These are phyloP conservation scores for Macrosoma leucophasiata DNA, from an alignment of 2,888 invertebrate genomes.

Conservation along the genomic window DNA sequence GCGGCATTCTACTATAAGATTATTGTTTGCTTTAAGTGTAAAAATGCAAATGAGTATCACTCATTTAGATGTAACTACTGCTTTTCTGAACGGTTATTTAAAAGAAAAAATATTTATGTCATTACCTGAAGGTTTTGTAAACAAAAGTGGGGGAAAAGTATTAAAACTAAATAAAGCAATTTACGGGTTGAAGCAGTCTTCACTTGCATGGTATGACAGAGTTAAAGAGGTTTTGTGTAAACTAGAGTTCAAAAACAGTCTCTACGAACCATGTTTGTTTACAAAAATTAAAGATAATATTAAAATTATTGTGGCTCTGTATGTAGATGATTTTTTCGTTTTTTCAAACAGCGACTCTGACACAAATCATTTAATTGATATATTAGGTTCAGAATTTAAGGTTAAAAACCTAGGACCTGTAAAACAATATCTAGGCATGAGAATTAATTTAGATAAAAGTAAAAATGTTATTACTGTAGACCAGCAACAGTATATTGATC, in stretches of 20 bases:
- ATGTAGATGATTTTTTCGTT: conserved; percentile 16
- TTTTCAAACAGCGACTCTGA: conserved; percentile 10
- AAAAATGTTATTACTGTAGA: too few species aligned
- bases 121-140: conserved; percentile 16
- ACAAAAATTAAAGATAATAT: conserved; percentile 5
- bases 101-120: conserved; percentile 16
- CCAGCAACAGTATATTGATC: too few species aligned
- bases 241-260: too few species aligned
- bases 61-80: conserved; percentile 10
- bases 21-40: conserved; percentile 13
- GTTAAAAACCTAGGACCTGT: too few species aligned
- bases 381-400: conserved; percentile 9
- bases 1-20: conserved; percentile 13
- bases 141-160: conserved; percentile 16
- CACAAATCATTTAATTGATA: conserved; percentile 5
- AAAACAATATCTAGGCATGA: too few species aligned
- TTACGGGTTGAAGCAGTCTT: conserved; percentile 7
- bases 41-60: conserved; percentile 2
- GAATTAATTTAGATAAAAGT: too few species aligned
- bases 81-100: conserved; percentile 10
- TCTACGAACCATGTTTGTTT: too few species aligned
- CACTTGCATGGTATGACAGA: too few species aligned
- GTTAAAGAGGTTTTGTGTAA: too few species aligned
- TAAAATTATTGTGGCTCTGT: conserved; percentile 11
- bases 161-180: conserved; percentile 12